phyloP scores from a whole-genome alignment of 2,797 vertebrate genomes.

The Peromyscus melanophrys region DNA sequence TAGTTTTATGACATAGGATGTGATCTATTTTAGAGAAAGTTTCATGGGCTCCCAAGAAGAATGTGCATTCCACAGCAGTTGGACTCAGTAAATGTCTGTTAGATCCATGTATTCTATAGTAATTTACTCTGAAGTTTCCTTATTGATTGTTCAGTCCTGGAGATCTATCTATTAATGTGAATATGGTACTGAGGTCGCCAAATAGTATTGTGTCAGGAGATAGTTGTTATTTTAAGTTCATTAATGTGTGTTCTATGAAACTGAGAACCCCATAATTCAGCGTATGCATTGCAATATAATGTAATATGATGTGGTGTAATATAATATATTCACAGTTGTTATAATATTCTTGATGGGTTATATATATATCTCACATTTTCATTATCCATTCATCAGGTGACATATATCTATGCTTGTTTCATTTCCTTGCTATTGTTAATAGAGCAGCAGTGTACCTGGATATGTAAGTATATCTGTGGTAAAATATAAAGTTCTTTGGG shows the following conservation, averaged over 20 bases:
- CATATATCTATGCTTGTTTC: too few species aligned
- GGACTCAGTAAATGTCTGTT: background rate
- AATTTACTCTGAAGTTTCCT: background rate
- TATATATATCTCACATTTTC: too few species aligned
- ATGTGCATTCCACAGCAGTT: background rate
- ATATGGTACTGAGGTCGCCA: background rate
- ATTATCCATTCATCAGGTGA: too few species aligned
- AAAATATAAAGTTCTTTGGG: too few species aligned
- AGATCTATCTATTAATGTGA: background rate
- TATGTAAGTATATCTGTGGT: too few species aligned
- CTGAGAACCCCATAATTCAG: background rate
- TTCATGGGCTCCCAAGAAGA: background rate
- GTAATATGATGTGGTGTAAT: background rate
- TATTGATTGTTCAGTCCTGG: background rate
- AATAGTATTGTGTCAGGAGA: background rate
- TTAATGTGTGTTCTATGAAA: background rate
- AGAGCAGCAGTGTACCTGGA: too few species aligned
- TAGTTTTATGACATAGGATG: background rate
- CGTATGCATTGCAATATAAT: background rate
- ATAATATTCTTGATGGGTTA: too few species aligned
- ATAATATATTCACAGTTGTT: background rate
- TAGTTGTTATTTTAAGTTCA: background rate
- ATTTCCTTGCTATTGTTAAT: too few species aligned
- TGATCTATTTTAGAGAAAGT: background rate
- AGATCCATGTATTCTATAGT: background rate